Conservation (phyloP, 2,888 invertebrate genomes). For the Chaitophorus viminalis region DNA sequence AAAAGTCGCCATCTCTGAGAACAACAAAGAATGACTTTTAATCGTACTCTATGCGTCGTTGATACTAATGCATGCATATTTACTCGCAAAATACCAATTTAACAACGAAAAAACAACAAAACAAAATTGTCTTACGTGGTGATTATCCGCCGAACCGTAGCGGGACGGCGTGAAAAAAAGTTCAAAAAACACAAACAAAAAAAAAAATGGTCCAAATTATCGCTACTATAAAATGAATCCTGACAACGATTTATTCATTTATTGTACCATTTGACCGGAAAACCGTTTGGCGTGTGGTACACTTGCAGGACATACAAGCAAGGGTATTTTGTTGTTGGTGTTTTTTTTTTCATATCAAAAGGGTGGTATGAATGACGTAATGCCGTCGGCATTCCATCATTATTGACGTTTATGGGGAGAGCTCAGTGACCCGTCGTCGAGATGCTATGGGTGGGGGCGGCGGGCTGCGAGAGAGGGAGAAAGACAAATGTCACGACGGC, state of each 20-base stretch:
- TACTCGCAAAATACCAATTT: neutral
- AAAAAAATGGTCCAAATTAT: neutral
- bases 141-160: neutral
- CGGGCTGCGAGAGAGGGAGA: constrained; percentile 1
- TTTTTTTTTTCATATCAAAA: constrained; percentile 2
- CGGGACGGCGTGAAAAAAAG: neutral
- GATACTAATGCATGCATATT: neutral
- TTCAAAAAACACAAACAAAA: neutral
- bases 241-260: neutral
- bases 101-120: neutral
- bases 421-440: constrained; percentile 48
- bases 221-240: neutral
- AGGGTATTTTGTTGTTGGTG: neutral
- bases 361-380: constrained; percentile 62
- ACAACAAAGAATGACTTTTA: constrained; percentile 12
- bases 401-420: constrained; percentile 60
- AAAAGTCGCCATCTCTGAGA: constrained; percentile 46
- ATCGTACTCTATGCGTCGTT: neutral
- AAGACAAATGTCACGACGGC: constrained; percentile 53
- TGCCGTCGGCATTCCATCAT: constrained; percentile 60
- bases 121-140: neutral
- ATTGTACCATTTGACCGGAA: neutral
- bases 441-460: neutral
- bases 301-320: neutral
- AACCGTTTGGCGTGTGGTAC: constrained; percentile 21